Percentiles rank a stretch among this genome's conserved stretches.
These are phyloP conservation scores for Cepaea hortensis DNA, from an alignment of 2,888 invertebrate species.

Conservation along the genomic window DNA sequence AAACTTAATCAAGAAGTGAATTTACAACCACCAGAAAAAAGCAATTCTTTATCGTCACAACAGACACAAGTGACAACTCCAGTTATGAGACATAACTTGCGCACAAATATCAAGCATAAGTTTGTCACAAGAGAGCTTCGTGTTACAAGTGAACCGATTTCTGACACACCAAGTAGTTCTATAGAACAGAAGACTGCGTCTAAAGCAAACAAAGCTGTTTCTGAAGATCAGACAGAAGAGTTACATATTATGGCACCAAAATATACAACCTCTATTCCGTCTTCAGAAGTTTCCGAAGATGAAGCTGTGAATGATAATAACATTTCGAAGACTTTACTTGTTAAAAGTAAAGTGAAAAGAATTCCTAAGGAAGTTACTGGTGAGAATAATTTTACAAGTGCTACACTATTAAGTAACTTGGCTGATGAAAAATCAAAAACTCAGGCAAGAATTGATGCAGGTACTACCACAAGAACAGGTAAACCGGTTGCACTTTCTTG, in stretches of 20 bases:
- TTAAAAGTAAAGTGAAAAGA: background rate
- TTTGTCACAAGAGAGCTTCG: constrained; percentile 34
- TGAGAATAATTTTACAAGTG: background rate
- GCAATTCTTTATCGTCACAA: background rate
- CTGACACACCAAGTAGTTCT: background rate
- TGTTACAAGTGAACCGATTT: background rate
- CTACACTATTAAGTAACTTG: background rate
- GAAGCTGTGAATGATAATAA: background rate
- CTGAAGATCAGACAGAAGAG: constrained; percentile 22
- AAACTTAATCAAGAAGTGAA: constrained; percentile 6
- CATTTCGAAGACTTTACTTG: background rate
- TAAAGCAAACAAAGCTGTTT: background rate
- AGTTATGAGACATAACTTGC: constrained; percentile 34
- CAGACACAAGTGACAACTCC: background rate
- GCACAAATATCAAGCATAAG: constrained; percentile 49
- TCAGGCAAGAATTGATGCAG: background rate
- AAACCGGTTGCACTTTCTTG: background rate
- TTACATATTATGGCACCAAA: background rate
- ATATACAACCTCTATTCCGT: background rate
- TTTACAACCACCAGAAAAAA: background rate
- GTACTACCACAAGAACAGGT: background rate
- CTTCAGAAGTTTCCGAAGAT: background rate
- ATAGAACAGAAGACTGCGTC: background rate
- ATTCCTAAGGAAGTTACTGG: background rate
- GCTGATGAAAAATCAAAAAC: background rate